Conservation (phyloP, 2,113 vertebrate genomes). For the Vicugna pacos region DNA sequence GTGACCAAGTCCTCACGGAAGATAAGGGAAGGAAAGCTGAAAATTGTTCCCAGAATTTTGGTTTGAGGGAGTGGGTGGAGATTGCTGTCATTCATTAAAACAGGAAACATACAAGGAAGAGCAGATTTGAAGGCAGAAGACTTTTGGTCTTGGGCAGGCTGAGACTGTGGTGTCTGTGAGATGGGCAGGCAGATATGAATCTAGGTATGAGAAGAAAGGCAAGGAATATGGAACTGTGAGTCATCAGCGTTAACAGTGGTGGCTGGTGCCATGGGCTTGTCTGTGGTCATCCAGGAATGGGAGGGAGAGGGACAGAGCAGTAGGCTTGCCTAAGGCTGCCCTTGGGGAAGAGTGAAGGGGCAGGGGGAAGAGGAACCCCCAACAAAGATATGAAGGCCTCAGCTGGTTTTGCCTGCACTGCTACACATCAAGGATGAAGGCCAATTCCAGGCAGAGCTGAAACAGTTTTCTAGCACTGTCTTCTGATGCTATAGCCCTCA, state of each 20-base stretch:
- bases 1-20: slow-evolving; percentile 9
- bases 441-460: neutral
- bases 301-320: neutral
- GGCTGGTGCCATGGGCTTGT: neutral
- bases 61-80: neutral
- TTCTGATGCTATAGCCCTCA: neutral
- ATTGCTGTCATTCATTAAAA: neutral
- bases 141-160: neutral
- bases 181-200: neutral
- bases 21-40: slow-evolving; percentile 12
- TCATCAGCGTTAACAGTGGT: neutral
- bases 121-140: slow-evolving; percentile 33
- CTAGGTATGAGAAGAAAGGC: slow-evolving; percentile 7
- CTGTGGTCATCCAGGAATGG: neutral
- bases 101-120: neutral
- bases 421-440: neutral
- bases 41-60: slow-evolving; percentile 10
- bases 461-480: neutral
- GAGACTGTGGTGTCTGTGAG: neutral
- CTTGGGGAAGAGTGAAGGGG: neutral
- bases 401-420: neutral
- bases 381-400: neutral
- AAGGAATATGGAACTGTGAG: neutral
- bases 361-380: neutral
- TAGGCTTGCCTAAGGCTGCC: neutral